These are phyloP conservation scores for Eulemur albifrons DNA, from an alignment of 2,797 vertebrate species.

Conservation along the genomic window DNA sequence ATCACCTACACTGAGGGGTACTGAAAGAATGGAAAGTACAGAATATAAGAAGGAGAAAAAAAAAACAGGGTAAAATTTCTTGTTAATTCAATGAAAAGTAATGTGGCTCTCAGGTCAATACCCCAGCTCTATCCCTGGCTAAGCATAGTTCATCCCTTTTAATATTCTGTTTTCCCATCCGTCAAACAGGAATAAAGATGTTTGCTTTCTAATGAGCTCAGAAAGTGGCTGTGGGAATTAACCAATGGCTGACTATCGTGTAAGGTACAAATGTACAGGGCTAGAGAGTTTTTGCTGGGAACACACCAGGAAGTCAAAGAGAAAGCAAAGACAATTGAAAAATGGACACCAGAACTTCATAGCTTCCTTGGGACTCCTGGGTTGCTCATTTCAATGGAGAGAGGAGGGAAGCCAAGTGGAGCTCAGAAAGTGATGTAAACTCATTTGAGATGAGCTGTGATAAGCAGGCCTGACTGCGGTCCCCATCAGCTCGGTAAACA, in stretches of 20 bases:
- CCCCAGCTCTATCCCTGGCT: neutral
- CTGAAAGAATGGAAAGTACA: neutral
- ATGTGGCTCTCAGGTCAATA: neutral
- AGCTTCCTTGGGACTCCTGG: neutral
- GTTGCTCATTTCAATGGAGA: neutral
- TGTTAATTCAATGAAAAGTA: neutral
- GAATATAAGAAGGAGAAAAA: neutral
- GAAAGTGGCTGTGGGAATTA: neutral
- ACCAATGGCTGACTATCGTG: neutral
- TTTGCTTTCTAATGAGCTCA: neutral
- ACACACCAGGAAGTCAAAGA: neutral
- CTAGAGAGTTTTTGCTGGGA: neutral
- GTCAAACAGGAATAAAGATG: neutral
- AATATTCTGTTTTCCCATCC: neutral
- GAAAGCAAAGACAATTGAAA: neutral
- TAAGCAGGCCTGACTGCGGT: slow-evolving; percentile 61
- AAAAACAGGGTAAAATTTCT: neutral
- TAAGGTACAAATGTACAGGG: neutral
- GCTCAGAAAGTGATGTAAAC: neutral
- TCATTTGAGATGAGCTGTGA: slow-evolving; percentile 68
- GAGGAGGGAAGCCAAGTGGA: neutral
- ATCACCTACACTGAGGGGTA: neutral
- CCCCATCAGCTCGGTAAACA: slow-evolving; percentile 87
- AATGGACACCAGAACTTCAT: neutral
- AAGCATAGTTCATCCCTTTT: neutral